phyloP scores from a whole-genome alignment of 2,888 invertebrate genomes.

The Sphaeridia pumilis region DNA sequence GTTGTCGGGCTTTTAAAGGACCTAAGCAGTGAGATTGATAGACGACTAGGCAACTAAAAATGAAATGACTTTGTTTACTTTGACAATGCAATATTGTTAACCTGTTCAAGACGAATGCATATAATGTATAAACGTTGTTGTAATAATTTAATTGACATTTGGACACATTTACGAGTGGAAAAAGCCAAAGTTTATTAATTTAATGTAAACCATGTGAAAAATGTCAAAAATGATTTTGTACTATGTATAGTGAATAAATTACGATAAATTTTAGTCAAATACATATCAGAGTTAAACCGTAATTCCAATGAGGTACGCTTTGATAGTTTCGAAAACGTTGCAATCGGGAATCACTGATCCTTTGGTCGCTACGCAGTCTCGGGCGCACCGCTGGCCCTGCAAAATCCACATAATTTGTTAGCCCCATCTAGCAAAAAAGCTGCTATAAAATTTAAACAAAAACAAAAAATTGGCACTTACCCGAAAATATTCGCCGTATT shows the following conservation, averaged over 20 bases:
- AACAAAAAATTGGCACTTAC: conserved; percentile 7
- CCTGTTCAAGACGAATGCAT: no score
- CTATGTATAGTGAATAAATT: no score
- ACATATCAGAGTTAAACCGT: no score
- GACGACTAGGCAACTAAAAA: conserved; percentile 1
- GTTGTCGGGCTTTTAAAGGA: conserved; percentile 21
- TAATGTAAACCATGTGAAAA: no score
- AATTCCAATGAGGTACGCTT: not conserved
- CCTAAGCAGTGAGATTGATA: conserved; percentile 19
- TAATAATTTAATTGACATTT: no score
- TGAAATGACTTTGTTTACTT: no score
- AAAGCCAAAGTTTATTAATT: no score
- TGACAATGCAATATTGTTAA: no score
- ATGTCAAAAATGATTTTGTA: no score
- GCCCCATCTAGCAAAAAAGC: not conserved
- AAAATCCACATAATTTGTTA: not conserved
- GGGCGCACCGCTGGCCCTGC: conserved; percentile 43
- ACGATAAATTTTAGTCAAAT: no score
- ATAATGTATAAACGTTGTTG: no score
- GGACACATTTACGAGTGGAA: no score
- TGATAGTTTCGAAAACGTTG: conserved; percentile 43
- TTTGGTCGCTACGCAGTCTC: conserved; percentile 40
- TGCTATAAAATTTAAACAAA: not conserved
- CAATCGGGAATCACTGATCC: conserved; percentile 42
- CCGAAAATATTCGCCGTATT: conserved; percentile 44